Evolutionary conservation across 2,888 invertebrate species (phyloP).

Genomic region (Lasioglossum lativentre): DNA sequence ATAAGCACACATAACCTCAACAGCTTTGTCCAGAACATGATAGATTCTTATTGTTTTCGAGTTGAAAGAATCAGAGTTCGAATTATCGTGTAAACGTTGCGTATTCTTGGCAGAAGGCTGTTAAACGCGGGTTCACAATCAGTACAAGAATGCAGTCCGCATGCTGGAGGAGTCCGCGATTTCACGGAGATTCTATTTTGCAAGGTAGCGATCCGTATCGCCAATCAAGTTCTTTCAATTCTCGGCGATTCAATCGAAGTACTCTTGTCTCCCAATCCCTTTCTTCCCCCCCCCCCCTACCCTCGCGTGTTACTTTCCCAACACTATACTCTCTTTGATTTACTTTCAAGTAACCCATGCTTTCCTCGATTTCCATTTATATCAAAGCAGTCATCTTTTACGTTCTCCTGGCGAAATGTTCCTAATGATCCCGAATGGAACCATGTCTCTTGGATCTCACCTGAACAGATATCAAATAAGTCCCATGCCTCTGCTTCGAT

Average conservation of each 20-base stretch:
- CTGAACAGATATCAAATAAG: too few species aligned
- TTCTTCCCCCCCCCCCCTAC: neutral
- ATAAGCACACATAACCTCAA: too few species aligned
- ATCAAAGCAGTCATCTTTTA: neutral
- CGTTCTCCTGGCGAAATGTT: neutral
- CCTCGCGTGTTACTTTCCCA: neutral
- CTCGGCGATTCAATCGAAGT: conserved; percentile 53
- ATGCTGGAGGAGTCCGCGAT: conserved; percentile 51
- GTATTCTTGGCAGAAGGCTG: conserved; percentile 10
- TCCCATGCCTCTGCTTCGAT: too few species aligned
- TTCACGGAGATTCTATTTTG: conserved; percentile 64
- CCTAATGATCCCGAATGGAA: neutral
- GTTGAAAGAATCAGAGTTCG: neutral
- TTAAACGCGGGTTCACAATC: conserved; percentile 43
- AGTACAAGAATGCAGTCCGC: conserved; percentile 33
- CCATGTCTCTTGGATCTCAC: too few species aligned
- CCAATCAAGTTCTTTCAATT: conserved; percentile 65
- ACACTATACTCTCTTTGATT: conserved; percentile 49
- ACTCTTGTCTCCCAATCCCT: conserved; percentile 27
- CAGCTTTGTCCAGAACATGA: too few species aligned
- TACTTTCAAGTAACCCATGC: conserved; percentile 31
- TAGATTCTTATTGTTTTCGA: too few species aligned
- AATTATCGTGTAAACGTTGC: conserved; percentile 12
- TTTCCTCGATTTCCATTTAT: conserved; percentile 26
- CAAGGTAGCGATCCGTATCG: conserved; percentile 64